Evolutionary conservation across 2,888 invertebrate genomes (phyloP), one percentile per base, ranked within the genome.

Genomic region (Diplazon laetatorius): DNA sequence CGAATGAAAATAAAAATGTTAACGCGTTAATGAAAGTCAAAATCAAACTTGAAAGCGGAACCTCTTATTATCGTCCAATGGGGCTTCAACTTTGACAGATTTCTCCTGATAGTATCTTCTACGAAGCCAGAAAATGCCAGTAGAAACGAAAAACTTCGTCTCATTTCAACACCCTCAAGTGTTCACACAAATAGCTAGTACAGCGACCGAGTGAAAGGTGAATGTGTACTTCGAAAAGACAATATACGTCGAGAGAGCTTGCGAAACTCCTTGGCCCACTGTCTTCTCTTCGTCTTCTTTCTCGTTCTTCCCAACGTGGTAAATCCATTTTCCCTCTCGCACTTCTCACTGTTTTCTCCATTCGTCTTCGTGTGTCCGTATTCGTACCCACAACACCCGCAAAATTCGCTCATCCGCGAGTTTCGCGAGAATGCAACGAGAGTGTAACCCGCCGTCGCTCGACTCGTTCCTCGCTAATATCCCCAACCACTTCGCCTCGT

Each of bases 401-500:
- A 55, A 50, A 69, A 52, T 52, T 65, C 55, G 20, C 37, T 62
- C 37, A 39, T 68, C 46, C 48, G n/a, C 20, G 46, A 6, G 4
- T 14, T 6, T n/a, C 20, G 50, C 60, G 10, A 39, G 30, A 39
- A 42, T 71, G 50, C 60, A 71, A 50, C 10, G 70, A 70, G 69
- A 16, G 60, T 62, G 50, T 42, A 70, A 42, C 60, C 22, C 70
- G 39, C 25, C 60, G 42, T 42, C 16, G 25, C 18, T 18, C 55
- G 37, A n/a, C n/a, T n/a, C 35, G 55, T 73, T 63, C 30, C 35
- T 22, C 63, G 42, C 63, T 37, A 75, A 50, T 55, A 30, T n/a
- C n/a, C n/a, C 62, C 39, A 46, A 65, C 44, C 62, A 20, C 75
- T 55, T 75, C 69, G 6, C 16, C n/a, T 37, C 25, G 57, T 65